Conservation (phyloP, 2,888 invertebrate species). For the Antheraea yamamai region DNA sequence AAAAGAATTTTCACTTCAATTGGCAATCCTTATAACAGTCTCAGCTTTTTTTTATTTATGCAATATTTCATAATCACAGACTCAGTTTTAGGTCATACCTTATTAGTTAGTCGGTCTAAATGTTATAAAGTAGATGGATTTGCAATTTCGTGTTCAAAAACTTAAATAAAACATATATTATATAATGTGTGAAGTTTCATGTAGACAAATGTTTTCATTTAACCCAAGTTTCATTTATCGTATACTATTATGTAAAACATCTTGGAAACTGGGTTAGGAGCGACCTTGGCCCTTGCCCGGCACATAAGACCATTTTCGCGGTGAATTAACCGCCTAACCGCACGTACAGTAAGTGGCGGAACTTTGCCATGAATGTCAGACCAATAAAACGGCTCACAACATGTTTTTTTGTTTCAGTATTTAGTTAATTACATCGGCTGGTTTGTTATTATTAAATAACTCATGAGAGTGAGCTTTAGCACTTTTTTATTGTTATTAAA, state of each 20-base stretch:
- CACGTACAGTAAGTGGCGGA: conserved; percentile 4
- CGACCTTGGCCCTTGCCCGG: conserved; percentile 6
- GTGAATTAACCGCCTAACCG: background rate
- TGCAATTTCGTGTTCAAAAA: background rate
- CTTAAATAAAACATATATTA: background rate
- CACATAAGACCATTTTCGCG: background rate
- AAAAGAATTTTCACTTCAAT: too few species aligned
- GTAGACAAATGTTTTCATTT: conserved; percentile 1
- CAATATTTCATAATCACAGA: background rate
- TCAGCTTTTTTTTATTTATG: background rate
- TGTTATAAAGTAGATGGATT: background rate
- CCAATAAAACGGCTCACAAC: background rate
- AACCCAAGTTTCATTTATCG: background rate
- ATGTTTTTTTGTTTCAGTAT: background rate
- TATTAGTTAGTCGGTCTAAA: background rate
- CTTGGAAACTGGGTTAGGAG: conserved; percentile 7
- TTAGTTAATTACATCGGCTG: background rate
- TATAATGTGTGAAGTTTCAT: background rate
- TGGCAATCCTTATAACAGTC: too few species aligned
- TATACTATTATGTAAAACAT: background rate
- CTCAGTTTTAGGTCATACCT: too few species aligned
- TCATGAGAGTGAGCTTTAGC: too few species aligned
- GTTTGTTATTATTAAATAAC: background rate
- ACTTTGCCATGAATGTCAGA: background rate
- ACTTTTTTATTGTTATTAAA: too few species aligned